Evolutionary conservation across 2,113 vertebrate species (phyloP), one percentile per base, ranked within the genome.

Genomic region (Fulica atra): DNA sequence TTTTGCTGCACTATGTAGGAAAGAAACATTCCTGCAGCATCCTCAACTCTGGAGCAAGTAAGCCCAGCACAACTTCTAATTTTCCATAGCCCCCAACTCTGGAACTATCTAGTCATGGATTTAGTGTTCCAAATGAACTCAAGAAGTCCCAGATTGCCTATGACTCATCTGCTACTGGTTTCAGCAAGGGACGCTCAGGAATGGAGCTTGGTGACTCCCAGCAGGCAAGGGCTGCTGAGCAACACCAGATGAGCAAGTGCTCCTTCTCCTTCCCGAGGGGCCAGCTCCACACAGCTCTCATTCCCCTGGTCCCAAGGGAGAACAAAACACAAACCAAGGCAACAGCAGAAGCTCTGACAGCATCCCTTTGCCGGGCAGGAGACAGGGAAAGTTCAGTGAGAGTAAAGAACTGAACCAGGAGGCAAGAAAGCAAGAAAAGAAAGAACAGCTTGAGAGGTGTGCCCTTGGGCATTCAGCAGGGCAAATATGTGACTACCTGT

Each of bases 401-500:
- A 46, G 20, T 38, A 77, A 86, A 60, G 51, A 81, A 42, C 38
- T 29, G 35, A 60, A 86, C 7, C 0, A 1, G 20, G 35, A 51
- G 12, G 6, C 33, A 84, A 54, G 33, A 64, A 83, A 65, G 23
- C 50, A 77, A 64, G 0, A 0, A 76, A 59, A 28, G 44, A 8
- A 77, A 46, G 28, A 50, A 6, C 1, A 91, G 17, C 26, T 73
- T 64, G 70, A 56, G n/a, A 59, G 24, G 13, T 36, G 24, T 38
- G 17, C 35, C 14, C n/a, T 36, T 29, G 38, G 35, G 28, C 38
- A 57, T 91, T 77, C 63, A 64, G 48, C 24, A 63, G 20, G 38
- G 21, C 16, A 86, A 65, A 69, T 18, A 54, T 4, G 2, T 16
- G 42, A 63, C 7, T 25, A 4, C 0, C 0, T 6, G 18, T 44